Base-by-base conservation (phyloP, 2,113 vertebrate species). In the Microcebus griseorufus region DNA sequence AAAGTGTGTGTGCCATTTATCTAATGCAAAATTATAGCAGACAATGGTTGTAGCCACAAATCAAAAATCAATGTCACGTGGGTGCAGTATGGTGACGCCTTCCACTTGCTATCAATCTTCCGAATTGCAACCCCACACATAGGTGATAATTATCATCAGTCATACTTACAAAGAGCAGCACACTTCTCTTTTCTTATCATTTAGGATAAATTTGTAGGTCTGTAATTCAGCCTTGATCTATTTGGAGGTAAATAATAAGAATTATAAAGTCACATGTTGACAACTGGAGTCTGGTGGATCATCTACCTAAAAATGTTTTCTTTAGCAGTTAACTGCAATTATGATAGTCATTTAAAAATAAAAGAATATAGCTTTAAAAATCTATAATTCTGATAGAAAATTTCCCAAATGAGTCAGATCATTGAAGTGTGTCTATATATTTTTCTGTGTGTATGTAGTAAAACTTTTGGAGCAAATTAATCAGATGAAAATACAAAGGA, bases 1-100 rank as follows among this genome's bases (percentile, higher is more conserved):
- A 92, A 92, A 95, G 12, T n/a, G 5, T 64, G 27, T 55, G 45
- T 70, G 14, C 18, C 60, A 60, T 96, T 87, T 58, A 93, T 81
- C 76, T 84, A 42, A 78, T 87, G 37, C 27, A 80, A 90, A 70
- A 95, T 91, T 89, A 64, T 62, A 79, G 53, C 70, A 34, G 95
- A 93, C 83, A 88, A 76, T 75, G 90, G 87, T 94, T 97, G 95
- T 23, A 95, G 93, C 96, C 94, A 93, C 95, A 97, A 92, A 85
- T 96, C 73, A 67, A 95, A 95, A 58, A 90, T 93, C 81, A 34
- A 11, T 91, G n/a, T 16, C 45, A 22, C 25, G 9, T 55, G 60
- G 42, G 65, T 67, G 9, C 14, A 51, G 51, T 88, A 75, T 94
- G 65, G 84, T 89, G 14, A 81, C 17, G 34, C 11, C n/a, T 73